phyloP scores from a whole-genome alignment of 2,888 invertebrate species.

The Lasioglossum malachurum region DNA sequence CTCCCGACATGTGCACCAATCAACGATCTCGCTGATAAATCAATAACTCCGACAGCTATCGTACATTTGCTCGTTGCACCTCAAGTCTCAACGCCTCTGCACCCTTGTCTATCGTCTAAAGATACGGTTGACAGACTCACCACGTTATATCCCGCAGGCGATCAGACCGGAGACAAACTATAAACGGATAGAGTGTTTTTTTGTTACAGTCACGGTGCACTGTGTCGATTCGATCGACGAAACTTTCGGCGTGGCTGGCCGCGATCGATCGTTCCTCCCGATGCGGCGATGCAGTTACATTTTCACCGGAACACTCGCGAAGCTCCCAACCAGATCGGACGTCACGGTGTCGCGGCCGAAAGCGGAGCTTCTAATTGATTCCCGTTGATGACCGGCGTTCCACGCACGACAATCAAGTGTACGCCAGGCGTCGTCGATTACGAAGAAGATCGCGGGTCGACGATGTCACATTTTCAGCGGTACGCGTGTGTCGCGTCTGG shows the following conservation, averaged over 20 bases:
- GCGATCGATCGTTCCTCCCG: conserved; percentile 3
- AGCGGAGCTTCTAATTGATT: neutral
- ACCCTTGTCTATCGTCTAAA: neutral
- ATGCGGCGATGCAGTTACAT: conserved; percentile 33
- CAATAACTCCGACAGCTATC: neutral
- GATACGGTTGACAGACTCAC: neutral
- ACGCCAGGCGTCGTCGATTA: conserved; percentile 9
- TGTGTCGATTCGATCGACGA: neutral
- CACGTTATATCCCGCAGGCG: neutral
- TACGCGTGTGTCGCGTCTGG: conserved; percentile 81
- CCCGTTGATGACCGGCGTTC: neutral
- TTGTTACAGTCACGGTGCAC: neutral
- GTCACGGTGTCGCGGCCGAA: neutral
- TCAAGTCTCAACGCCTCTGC: neutral
- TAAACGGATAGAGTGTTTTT: neutral
- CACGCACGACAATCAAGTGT: neutral
- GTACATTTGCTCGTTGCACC: neutral
- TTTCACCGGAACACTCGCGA: conserved; percentile 26
- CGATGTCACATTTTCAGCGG: conserved; percentile 77
- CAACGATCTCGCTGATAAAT: neutral
- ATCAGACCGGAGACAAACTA: neutral
- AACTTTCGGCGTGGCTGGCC: neutral
- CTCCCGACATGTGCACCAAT: neutral
- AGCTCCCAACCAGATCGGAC: neutral
- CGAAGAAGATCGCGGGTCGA: neutral